A percentile compares a stretch with the other conserved stretches of the same genome.
phyloP scores from a whole-genome alignment of 2,113 vertebrate species.

The Tricholaema leucomelas region DNA sequence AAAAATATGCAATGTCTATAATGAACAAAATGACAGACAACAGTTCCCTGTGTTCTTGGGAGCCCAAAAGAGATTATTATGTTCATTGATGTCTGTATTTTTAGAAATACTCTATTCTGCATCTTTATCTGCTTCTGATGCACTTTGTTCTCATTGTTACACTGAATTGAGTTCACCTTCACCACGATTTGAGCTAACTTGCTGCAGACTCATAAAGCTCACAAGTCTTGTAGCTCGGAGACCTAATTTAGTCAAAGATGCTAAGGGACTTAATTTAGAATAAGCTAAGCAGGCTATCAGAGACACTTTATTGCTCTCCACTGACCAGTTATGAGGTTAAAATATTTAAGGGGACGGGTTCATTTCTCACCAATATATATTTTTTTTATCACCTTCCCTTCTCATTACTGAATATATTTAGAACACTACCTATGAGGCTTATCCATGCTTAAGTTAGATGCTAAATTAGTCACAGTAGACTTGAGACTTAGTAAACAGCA shows the following conservation, averaged over 20 bases:
- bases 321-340: neutral
- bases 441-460: neutral
- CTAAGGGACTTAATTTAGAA: neutral
- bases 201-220: neutral
- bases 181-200: neutral
- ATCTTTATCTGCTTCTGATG: neutral
- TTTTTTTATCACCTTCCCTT: neutral
- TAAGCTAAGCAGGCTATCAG: neutral
- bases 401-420: neutral
- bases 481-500: neutral
- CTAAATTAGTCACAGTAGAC: slow-evolving; percentile 10
- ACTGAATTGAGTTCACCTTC: neutral
- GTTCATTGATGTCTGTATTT: neutral
- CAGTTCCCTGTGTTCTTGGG: neutral
- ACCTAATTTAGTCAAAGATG: slow-evolving; percentile 17
- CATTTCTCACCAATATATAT: neutral
- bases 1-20: neutral
- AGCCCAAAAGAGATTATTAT: neutral
- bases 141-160: neutral
- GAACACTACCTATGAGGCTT: neutral
- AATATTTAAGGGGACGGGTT: neutral
- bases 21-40: neutral
- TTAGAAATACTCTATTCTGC: neutral
- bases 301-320: neutral
- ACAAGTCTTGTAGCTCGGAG: neutral